Base-by-base conservation (phyloP, 1,140 invertebrate genomes). In the Schmidtea mediterranea region DNA sequence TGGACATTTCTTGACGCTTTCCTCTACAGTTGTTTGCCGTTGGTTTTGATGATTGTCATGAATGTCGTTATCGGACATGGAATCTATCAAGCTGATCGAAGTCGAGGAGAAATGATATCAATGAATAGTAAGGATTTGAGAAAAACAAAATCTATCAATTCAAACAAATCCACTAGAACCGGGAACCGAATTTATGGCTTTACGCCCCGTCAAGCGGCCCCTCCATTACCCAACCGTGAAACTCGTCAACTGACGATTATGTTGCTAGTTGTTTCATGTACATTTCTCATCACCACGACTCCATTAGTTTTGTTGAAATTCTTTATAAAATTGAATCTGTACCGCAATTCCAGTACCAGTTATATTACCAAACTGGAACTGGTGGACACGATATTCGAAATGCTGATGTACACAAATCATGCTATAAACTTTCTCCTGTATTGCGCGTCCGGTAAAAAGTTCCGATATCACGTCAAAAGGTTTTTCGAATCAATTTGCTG, bases 361-460 rank as follows among this genome's bases (percentile, higher is more conserved):
- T 19, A 22, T 19, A 41, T 41, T 22, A 22, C 40, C 12, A 18
- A 22, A 18, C 12, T 19, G 10, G 9, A 52, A 23, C 45, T 62
- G 8, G 52, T 51, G 2, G 59, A 58, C 57, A 53, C 55, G 12
- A 39, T 62, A 13, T 55, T 55, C 1, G 60, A 59, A 43, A 55
- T 60, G 49, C 48, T 61, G 2, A 57, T 59, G 49, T 61, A 60
- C 48, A 50, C 55, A 5, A 62, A 62, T 50, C 57, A 61, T 41
- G 49, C 58, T 3, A 52, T 58, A 12, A 60, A 62, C 53, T 60
- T 62, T 52, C 56, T 61, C 46, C 49, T 62, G 6, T 61, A 60
- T 49, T 60, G 56, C 51, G 51, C 60, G 16, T 60, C 58, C 0
- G 58, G 58, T 10, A 58, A 55, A 2, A 53, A 51, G 37, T 61